These are phyloP conservation scores for Chlamydotis undulata DNA, from an alignment of 2,113 vertebrate species.

Conservation along the genomic window DNA sequence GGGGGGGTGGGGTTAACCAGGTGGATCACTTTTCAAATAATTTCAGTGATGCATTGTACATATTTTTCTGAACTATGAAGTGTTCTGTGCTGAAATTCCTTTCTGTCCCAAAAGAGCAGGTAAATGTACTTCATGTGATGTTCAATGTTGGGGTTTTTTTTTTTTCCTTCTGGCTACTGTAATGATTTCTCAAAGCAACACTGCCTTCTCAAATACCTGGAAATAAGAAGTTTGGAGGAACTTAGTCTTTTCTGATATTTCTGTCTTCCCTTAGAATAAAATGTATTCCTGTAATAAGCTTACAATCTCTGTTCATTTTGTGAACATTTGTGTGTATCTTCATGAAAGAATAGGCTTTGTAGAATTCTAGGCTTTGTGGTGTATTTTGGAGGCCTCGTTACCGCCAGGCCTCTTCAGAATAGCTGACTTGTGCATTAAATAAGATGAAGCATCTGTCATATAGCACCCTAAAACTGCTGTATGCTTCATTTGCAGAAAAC, in stretches of 20 bases:
- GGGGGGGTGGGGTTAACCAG: neutral
- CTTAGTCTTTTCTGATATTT: neutral
- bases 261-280: neutral
- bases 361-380: too few species aligned
- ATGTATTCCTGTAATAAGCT: neutral
- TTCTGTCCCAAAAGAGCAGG: neutral
- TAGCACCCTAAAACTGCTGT: neutral
- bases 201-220: neutral
- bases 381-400: accelerated
- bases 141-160: neutral
- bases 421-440: neutral
- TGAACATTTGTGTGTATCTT: neutral
- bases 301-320: neutral
- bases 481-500: slow-evolving; percentile 85
- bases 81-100: neutral
- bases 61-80: neutral
- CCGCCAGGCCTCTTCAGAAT: neutral
- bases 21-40: neutral
- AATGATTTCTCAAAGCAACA: neutral
- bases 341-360: too few species aligned
- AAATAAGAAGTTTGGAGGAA: neutral
- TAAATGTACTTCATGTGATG: neutral
- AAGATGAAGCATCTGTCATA: neutral
- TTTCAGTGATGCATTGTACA: neutral
- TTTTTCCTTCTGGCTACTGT: neutral